A percentile compares a stretch with the other conserved stretches of the same genome.
These are phyloP conservation scores for Malthinus flaveolus DNA, from an alignment of 2,888 invertebrate species.

Conservation along the genomic window DNA sequence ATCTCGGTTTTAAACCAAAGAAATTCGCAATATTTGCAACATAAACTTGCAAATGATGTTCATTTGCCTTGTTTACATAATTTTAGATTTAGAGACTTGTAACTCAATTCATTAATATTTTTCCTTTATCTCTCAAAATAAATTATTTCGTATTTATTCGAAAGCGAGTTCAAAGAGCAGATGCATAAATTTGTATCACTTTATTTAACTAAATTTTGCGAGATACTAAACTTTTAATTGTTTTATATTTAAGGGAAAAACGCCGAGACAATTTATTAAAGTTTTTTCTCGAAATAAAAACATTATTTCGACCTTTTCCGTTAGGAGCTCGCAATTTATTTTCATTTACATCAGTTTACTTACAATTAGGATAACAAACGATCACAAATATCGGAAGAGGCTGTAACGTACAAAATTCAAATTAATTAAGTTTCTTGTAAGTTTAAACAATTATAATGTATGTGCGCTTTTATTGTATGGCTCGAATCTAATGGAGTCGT, in stretches of 20 bases:
- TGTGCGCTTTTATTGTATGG: background rate
- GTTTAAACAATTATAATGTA: conserved; percentile 6
- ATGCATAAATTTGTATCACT: no score
- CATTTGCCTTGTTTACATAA: no score
- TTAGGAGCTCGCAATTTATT: background rate
- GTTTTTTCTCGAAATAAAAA: background rate
- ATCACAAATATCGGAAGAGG: conserved; percentile 5
- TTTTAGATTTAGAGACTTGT: no score
- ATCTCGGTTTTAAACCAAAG: no score
- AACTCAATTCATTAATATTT: no score
- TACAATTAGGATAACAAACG: background rate
- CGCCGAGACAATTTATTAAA: background rate
- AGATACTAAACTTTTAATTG: conserved; percentile 5
- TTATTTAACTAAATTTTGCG: no score
- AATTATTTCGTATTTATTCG: no score
- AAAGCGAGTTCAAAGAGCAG: no score
- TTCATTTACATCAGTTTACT: conserved; percentile 4
- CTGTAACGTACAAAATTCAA: background rate
- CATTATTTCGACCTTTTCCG: background rate
- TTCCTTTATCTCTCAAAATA: no score
- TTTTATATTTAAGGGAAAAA: background rate
- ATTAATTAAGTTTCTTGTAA: conserved; percentile 8
- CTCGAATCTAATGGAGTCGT: conserved; percentile 12
- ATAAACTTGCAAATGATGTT: no score
- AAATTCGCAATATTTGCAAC: no score